phyloP scores from a whole-genome alignment of 2,797 vertebrate species.

The Centroberyx gerrardi region DNA sequence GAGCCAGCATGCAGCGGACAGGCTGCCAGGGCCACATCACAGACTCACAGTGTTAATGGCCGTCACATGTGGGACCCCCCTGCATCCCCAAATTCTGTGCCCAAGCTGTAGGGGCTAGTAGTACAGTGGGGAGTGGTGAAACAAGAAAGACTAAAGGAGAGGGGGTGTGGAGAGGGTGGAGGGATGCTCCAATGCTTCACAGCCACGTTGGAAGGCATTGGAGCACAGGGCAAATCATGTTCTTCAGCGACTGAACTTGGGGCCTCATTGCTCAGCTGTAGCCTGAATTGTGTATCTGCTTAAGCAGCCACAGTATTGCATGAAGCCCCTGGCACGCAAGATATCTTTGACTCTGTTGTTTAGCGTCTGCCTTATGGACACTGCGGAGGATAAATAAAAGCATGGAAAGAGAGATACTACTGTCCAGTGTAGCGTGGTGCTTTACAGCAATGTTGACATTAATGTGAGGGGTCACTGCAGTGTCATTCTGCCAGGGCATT shows the following conservation, averaged over 20 bases:
- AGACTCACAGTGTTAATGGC: conserved; percentile 56
- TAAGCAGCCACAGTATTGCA: conserved; percentile 7
- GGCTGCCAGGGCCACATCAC: conserved; percentile 57
- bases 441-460: conserved; percentile 16
- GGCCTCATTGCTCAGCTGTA: conserved; percentile 20
- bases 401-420: not conserved
- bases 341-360: conserved; percentile 3
- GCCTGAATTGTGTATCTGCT: conserved; percentile 16
- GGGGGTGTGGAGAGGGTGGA: not conserved
- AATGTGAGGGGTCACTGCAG: conserved; percentile 43
- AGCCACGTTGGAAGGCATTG: conserved; percentile 40
- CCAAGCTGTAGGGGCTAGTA: not conserved
- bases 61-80: conserved; percentile 33
- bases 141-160: conserved; percentile 6
- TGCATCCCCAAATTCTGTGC: not conserved
- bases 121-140: conserved; percentile 16
- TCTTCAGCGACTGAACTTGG: conserved; percentile 39
- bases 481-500: conserved; percentile 55
- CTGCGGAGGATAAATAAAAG: conserved; percentile 19
- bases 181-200: conserved; percentile 34
- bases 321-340: conserved; percentile 32
- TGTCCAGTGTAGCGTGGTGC: conserved; percentile 16
- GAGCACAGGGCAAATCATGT: conserved; percentile 51
- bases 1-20: conserved; percentile 55
- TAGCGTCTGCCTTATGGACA: conserved; percentile 26